A percentile compares a stretch with the other conserved stretches of the same genome.
phyloP scores from a whole-genome alignment of 2,888 invertebrate species.

The Dascillus cervinus region DNA sequence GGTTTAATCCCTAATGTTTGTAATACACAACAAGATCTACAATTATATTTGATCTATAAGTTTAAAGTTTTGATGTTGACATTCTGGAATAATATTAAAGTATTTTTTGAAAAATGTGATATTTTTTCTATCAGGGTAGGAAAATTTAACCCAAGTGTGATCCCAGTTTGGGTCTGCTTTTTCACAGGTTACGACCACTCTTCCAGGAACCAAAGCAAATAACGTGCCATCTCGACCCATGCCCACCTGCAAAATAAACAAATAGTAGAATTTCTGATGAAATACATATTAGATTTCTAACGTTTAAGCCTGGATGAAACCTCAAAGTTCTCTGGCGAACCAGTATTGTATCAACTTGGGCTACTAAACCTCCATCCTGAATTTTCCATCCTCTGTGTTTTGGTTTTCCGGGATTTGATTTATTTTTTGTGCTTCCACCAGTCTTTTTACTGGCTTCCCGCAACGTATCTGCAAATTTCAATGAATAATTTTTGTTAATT shows the following conservation, averaged over 20 bases:
- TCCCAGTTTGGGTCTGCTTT: slow-evolving; percentile 71
- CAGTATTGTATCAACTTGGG: slow-evolving; percentile 58
- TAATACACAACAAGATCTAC: too few relatives aligned
- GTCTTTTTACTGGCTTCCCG: slow-evolving; percentile 69
- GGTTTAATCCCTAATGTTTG: slow-evolving; percentile 40
- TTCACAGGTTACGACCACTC: slow-evolving; percentile 76
- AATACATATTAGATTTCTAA: slow-evolving; percentile 35
- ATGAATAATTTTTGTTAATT: too few relatives aligned
- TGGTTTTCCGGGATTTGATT: slow-evolving; percentile 56
- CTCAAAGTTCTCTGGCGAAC: slow-evolving; percentile 61
- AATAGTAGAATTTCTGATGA: slow-evolving; percentile 1
- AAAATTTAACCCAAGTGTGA: slow-evolving; percentile 62
- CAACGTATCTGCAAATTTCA: slow-evolving; percentile 39
- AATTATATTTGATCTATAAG: slow-evolving; percentile 63
- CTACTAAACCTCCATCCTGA: slow-evolving; percentile 63
- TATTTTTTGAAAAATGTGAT: slow-evolving; percentile 75
- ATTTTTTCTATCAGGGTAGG: slow-evolving; percentile 56
- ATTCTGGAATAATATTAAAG: slow-evolving; percentile 72
- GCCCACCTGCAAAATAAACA: slow-evolving; percentile 59
- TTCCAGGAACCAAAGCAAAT: slow-evolving; percentile 72
- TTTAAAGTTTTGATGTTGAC: slow-evolving; percentile 71
- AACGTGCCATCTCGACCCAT: slow-evolving; percentile 72
- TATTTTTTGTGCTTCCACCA: slow-evolving; percentile 63
- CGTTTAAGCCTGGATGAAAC: slow-evolving; percentile 76
- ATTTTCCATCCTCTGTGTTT: slow-evolving; percentile 73